Evolutionary conservation across 2,797 vertebrate genomes (phyloP), one percentile per base, ranked within the genome.

Genomic region (Hozukius guyotensis): DNA sequence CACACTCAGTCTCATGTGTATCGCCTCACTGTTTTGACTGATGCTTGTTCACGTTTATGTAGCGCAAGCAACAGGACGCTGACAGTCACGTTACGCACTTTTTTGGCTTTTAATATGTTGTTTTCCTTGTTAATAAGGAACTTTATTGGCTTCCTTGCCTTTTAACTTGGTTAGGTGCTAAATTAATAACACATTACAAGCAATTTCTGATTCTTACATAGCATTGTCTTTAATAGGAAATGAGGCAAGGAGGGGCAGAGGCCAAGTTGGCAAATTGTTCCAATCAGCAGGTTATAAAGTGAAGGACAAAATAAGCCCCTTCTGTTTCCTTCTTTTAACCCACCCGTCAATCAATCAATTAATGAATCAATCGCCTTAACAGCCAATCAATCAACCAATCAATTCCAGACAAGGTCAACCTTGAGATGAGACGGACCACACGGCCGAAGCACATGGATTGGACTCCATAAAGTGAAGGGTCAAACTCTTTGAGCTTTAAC

Each of bases 301-400:
- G 22, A 57, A 80, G 66, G 67, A 62, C 59, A 34, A 22, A 53
- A 34, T 2, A 14, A 11, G 25, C 29, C 73, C 8, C 73, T 31
- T 66, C 29, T 27, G 20, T 53, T 76, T 36, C 46, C 3, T 6
- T 56, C 49, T 46, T 49, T 56, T 38, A n/a, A 62, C 6, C 34
- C 11, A 52, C 7, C 14, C 11, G n/a, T 72, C 61, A 24, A 63
- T 63, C 24, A 24, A 70, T 73, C 29, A 73, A 29, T 73, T 4
- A 52, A 38, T 38, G 0, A 69, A 38, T 83, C 38, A 38, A 52
- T 68, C 13, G 4, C 31, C 65, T 16, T 6, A 36, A 34, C 32
- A 46, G 18, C 13, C 1, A 16, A 78, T 75, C 31, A 38, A 84
- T 82, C 72, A 81, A 16, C 8, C 27, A 55, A 75, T 81, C 55